Evolutionary conservation across 1,140 invertebrate genomes (phyloP).

Genomic region (Heliconius eleuchia): DNA sequence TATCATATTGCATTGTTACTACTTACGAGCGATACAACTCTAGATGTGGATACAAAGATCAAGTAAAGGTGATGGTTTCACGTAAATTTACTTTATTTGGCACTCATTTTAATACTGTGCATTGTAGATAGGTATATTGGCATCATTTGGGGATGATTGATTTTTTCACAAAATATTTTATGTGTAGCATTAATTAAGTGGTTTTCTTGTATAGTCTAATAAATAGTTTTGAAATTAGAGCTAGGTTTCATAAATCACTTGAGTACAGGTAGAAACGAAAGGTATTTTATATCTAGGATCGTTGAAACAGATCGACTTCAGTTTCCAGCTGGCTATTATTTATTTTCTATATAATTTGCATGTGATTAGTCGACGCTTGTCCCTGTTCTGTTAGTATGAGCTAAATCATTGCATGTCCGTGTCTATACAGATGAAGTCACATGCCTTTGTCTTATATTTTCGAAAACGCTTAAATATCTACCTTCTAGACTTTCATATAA

Average conservation of each 20-base stretch:
- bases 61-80: neutral
- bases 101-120: neutral
- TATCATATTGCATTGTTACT: neutral
- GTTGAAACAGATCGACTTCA: neutral
- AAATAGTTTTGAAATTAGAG: neutral
- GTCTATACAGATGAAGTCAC: constrained; percentile 38
- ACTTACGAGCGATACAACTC: neutral
- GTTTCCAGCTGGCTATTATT: constrained; percentile 11
- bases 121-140: neutral
- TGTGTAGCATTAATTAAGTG: neutral
- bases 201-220: neutral
- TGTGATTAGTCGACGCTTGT: constrained; percentile 50
- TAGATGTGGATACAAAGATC: neutral
- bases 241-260: neutral
- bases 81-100: neutral
- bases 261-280: neutral
- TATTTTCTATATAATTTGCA: constrained; percentile 35
- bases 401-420: constrained; percentile 65
- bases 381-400: constrained; percentile 55
- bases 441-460: constrained; percentile 33
- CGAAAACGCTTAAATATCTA: neutral
- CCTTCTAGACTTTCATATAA: neutral
- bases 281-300: constrained; percentile 1
- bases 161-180: neutral
- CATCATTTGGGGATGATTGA: constrained; percentile 3